These are phyloP conservation scores for Lysiphlebus fabarum DNA, from an alignment of 1,140 invertebrate genomes.

Conservation along the genomic window DNA sequence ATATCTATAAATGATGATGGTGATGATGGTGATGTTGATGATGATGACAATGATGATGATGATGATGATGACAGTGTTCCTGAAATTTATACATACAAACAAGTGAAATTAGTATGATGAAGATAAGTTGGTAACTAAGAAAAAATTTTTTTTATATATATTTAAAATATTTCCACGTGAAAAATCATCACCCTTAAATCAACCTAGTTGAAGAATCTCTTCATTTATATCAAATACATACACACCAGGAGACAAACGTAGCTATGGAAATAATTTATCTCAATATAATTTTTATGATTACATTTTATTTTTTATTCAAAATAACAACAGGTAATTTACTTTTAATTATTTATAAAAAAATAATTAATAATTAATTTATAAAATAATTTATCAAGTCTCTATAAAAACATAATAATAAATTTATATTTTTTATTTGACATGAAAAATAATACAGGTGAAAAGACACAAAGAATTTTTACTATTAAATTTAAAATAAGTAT, in stretches of 20 bases:
- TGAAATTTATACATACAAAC: background rate
- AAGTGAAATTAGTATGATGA: background rate
- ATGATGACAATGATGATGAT: too few species aligned
- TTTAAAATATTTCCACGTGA: slow-evolving; percentile 11
- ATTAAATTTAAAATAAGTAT: slow-evolving; percentile 17
- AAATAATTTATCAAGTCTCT: too few species aligned
- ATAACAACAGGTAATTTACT: too few species aligned
- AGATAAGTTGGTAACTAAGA: background rate
- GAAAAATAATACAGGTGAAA: slow-evolving; percentile 36
- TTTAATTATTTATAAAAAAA: too few species aligned
- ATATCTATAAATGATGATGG: slow-evolving; percentile 28
- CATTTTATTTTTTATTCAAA: too few species aligned
- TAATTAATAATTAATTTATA: too few species aligned
- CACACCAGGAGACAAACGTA: background rate
- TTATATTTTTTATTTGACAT: too few species aligned
- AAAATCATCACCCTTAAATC: background rate
- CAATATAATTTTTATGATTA: too few species aligned
- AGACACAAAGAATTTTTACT: slow-evolving; percentile 34
- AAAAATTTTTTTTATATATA: background rate
- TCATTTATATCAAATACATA: background rate
- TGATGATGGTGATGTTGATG: background rate
- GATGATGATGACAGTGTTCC: too few species aligned
- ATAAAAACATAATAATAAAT: too few species aligned
- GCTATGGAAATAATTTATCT: background rate
- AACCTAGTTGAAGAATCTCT: background rate